A percentile compares a stretch with the other conserved stretches of the same genome.
Evolutionary conservation across 1,140 invertebrate genomes (phyloP).

Genomic region (Parasteatoda tepidariorum): DNA sequence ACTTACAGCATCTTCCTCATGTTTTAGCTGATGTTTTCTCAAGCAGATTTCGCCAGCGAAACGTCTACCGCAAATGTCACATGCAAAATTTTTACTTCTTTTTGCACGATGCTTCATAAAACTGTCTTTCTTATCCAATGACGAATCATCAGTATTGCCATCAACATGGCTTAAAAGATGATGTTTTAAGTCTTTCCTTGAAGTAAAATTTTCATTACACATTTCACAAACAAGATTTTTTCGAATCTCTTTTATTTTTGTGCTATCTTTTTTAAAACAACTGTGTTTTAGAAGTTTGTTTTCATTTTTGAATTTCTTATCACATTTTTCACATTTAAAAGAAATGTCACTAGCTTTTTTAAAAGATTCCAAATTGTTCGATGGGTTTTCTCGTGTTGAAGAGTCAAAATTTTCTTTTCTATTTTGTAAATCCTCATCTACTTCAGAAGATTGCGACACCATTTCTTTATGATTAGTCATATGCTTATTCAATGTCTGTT

Average conservation of each 20-base stretch:
- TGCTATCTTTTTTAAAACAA: not conserved
- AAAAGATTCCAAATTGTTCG: not conserved
- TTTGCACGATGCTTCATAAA: not conserved
- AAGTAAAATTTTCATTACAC: not conserved
- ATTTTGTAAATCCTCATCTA: too few relatives aligned
- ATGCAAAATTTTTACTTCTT: slow-evolving; percentile 28
- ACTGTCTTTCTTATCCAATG: not conserved
- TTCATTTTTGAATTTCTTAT: not conserved
- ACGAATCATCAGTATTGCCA: not conserved
- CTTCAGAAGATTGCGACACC: not conserved
- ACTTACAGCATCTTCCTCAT: not conserved
- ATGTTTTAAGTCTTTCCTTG: slow-evolving; percentile 8
- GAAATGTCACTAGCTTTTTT: not conserved
- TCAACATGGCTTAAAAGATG: slow-evolving; percentile 33
- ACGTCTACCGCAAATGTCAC: slow-evolving; percentile 26
- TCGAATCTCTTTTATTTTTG: not conserved
- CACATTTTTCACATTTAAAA: not conserved
- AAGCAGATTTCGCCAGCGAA: slow-evolving; percentile 36
- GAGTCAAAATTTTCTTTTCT: too few relatives aligned
- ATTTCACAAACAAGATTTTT: slow-evolving; percentile 23
- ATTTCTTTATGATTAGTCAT: not conserved
- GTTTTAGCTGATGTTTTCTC: slow-evolving; percentile 18
- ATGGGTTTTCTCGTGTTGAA: not conserved
- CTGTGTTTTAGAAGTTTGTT: not conserved
- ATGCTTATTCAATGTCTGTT: slow-evolving; percentile 2